Evolutionary conservation across 2,888 invertebrate genomes (phyloP), one percentile per base, ranked within the genome.

Genomic region (Eumacrocentrus americanus): DNA sequence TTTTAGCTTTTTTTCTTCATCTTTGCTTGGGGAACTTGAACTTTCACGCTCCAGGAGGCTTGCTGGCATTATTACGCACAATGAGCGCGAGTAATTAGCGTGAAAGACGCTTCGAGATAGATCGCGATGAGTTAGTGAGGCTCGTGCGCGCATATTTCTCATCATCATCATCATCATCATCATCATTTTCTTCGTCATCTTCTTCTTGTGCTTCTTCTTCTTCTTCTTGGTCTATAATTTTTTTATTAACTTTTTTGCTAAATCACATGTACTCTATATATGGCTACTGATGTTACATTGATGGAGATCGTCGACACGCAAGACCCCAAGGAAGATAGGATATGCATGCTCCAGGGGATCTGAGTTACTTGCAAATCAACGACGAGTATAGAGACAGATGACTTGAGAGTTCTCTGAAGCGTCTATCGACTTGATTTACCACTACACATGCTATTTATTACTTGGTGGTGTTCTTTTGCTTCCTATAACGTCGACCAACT

Each of bases 21-120:
- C 34, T 40, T 53, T 37, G 22, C 11, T 20, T 40, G 35, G 23
- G 18, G 35, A 50, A 46, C 52, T 52, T 51, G 51, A 55, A 55
- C 44, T 60, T 60, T 60, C 44, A 60, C 51, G 60, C 54, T 55
- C 50, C 55, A 55, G 55, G 44, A 60, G 50, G 16, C 38, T 55
- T 50, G 22, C 47, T 34, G 40, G 50, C 60, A 64, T 67, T 67
- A 67, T 66, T 65, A 65, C 65, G 67, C 65, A 58, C 64, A 70
- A 67, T 61, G 56, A 60, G 61, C 65, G 65, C 59, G 64, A 62
- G 65, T 68, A 67, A 60, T 65, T 64, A 67, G 63, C 67, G 65
- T 65, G 64, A 76, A 76, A 76, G 75, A 70, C 71, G 71, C 67
- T 72, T 72, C 72, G 69, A 75, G 76, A 77, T 76, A 72, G 64